Conservation (phyloP, 2,888 invertebrate genomes). For the Macrophya annulata region DNA sequence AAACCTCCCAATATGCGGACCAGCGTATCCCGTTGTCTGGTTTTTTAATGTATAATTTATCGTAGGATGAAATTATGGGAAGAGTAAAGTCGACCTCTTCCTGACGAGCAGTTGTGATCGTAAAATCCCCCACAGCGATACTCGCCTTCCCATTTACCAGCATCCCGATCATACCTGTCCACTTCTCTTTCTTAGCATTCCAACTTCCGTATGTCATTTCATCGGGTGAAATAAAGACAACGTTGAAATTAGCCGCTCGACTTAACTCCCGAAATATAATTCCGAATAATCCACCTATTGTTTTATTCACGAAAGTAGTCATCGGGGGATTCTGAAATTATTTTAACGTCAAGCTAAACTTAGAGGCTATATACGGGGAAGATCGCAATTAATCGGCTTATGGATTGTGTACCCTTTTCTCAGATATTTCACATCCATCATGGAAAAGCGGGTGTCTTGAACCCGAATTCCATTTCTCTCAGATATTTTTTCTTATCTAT, state of each 20-base stretch:
- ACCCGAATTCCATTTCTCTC: too few species aligned
- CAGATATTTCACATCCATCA: too few species aligned
- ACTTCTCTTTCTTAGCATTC: slow-evolving; percentile 59
- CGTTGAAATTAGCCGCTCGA: slow-evolving; percentile 68
- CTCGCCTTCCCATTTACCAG: slow-evolving; percentile 65
- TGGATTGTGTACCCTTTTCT: too few species aligned
- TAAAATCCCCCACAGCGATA: slow-evolving; percentile 69
- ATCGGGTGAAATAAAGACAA: slow-evolving; percentile 53
- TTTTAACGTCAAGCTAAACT: neutral
- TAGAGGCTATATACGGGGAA: too few species aligned
- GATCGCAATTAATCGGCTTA: neutral
- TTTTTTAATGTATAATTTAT: slow-evolving; percentile 67
- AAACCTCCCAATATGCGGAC: slow-evolving; percentile 71
- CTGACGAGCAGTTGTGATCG: slow-evolving; percentile 66
- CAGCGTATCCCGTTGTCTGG: slow-evolving; percentile 65
- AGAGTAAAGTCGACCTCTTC: slow-evolving; percentile 70
- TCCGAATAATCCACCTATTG: slow-evolving; percentile 66
- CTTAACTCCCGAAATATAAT: slow-evolving; percentile 66
- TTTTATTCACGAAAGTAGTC: slow-evolving; percentile 57
- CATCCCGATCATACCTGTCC: slow-evolving; percentile 70
- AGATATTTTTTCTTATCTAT: too few species aligned
- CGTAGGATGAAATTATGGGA: slow-evolving; percentile 66
- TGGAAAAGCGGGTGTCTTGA: too few species aligned
- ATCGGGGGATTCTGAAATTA: slow-evolving; percentile 57
- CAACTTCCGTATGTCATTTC: slow-evolving; percentile 65